Base-by-base conservation (phyloP, 2,888 invertebrate species). In the Dynastes hyllus region DNA sequence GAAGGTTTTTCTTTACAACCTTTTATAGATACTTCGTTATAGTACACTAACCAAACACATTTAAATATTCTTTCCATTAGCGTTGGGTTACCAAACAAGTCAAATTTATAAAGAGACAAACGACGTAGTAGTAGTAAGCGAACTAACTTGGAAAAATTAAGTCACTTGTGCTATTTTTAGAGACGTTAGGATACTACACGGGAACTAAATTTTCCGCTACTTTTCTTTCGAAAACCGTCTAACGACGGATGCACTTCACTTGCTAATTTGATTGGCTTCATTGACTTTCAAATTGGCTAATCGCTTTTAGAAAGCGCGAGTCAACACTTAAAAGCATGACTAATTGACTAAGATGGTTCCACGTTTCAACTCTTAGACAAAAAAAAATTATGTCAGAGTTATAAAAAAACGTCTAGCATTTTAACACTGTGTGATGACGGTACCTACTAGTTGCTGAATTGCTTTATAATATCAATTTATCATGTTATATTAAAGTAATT, bases 271-370 rank as follows among this genome's bases (percentile, higher is more conserved):
- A 69, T 51, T 69, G 51, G 51, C 69, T 51, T 69, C 51, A 69
- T 69, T 69, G 69, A 51, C 50, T 50, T 29, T 69, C 51, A 69
- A 69, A 69, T 69, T 69, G 69, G 69, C 69, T 51, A 51, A 69
- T 69, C 50, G 69, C 29, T 69, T 51, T 69, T 51, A 51, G 69
- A 69, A 51, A 29, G 69, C 51, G 69, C 50, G 51, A 51, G 51
- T 69, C 69, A 69, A 51, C 50, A 69, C 29, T 51, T 51, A 69
- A 51, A 69, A 69, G 69, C 69, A 51, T 69, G 51, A 51, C 69
- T 69, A 69, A 69, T 69, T 69, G 69, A 29, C 50, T 50, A 13
- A 27, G 69, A 51, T 51, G 50, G 29, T 69, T 16, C 45, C 11
- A 45, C 67, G 27, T 37, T 51, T 51, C 50, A 13, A 29, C 6